These are phyloP conservation scores for Catostylus mosaicus DNA, from an alignment of 30 jellyfish, hydroid and myxozoan genomes.

Conservation along the genomic window DNA sequence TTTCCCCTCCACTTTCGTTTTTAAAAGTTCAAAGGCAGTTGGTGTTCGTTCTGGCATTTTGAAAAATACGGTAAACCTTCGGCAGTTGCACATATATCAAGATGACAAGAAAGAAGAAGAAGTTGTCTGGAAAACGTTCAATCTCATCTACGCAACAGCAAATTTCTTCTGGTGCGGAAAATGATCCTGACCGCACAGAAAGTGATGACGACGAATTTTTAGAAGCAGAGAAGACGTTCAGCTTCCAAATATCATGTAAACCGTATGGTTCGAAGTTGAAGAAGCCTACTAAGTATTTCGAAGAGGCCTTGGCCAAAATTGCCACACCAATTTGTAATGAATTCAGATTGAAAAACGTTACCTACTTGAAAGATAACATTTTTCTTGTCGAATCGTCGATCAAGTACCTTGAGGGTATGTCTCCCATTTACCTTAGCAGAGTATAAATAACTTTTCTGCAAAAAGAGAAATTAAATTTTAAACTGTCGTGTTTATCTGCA, in stretches of 20 bases:
- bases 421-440: background rate
- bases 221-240: background rate
- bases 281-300: conserved; percentile 20
- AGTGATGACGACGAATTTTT: background rate
- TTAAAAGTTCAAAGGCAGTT: too few relatives aligned
- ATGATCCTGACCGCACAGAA: background rate
- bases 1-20: too few relatives aligned
- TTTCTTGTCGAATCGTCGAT: conserved; percentile 1
- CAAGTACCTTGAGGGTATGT: background rate
- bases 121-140: too few relatives aligned
- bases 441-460: too few relatives aligned
- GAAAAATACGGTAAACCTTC: too few relatives aligned
- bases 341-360: background rate
- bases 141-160: background rate
- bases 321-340: background rate
- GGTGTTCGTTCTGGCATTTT: too few relatives aligned
- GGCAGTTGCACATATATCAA: too few relatives aligned
- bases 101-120: background rate
- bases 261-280: conserved; percentile 45
- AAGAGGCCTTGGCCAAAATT: background rate
- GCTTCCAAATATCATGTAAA: background rate
- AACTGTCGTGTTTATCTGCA: too few relatives aligned
- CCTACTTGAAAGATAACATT: conserved; percentile 7
- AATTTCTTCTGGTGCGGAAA: background rate
- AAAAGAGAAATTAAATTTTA: too few relatives aligned